phyloP scores from a whole-genome alignment of 2,888 invertebrate species.

The Thymelicus acteon region DNA sequence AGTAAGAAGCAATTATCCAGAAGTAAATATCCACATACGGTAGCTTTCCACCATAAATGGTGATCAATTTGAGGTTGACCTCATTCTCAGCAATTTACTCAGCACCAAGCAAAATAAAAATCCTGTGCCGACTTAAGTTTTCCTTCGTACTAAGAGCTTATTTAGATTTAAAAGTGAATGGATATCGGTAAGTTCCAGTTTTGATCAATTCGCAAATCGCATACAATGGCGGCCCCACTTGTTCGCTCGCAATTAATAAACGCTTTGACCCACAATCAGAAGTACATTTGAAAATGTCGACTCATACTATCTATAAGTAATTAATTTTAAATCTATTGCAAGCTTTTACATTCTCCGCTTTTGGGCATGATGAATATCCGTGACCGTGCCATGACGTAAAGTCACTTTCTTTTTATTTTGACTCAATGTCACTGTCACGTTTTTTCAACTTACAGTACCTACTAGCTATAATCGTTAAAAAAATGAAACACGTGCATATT shows the following conservation, averaged over 20 bases:
- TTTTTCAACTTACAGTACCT: conserved; percentile 35
- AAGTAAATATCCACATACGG: conserved; percentile 13
- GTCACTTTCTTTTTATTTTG: conserved; percentile 66
- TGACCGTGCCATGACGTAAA: conserved; percentile 60
- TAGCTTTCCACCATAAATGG: conserved; percentile 10
- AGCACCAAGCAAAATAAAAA: conserved; percentile 17
- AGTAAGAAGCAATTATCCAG: conserved; percentile 13
- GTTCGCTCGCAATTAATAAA: conserved; percentile 79
- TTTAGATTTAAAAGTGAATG: conserved; percentile 73
- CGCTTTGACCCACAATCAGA: conserved; percentile 72
- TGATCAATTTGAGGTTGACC: conserved; percentile 14
- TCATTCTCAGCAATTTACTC: conserved; percentile 13
- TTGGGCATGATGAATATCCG: conserved; percentile 57
- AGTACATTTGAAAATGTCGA: conserved; percentile 62
- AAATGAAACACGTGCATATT: not conserved
- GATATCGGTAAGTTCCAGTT: conserved; percentile 70
- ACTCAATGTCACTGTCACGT: conserved; percentile 55
- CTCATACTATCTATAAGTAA: conserved; percentile 69
- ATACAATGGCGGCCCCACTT: conserved; percentile 75
- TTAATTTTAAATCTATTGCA: conserved; percentile 66
- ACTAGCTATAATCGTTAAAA: not conserved
- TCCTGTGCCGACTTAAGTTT: conserved; percentile 13
- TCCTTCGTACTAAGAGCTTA: conserved; percentile 42
- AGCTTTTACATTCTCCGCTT: conserved; percentile 58
- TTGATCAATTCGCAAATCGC: conserved; percentile 66